Evolutionary conservation across 1,140 invertebrate species (phyloP).

Genomic region (Drosophila funebris): DNA sequence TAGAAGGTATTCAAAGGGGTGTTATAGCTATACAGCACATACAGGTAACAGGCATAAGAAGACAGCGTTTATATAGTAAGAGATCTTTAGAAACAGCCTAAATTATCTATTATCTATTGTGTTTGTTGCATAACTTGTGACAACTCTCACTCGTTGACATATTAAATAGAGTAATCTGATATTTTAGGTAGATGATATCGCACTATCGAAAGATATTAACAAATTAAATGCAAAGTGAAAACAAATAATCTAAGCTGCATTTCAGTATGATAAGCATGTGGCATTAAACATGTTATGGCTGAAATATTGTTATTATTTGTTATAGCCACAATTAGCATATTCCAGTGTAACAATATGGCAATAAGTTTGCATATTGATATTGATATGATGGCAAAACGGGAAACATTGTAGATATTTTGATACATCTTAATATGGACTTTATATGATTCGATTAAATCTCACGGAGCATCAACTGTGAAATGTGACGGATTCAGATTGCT

Average conservation of each 20-base stretch:
- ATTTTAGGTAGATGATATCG: not conserved
- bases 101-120: too few relatives aligned
- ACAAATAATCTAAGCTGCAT: not conserved
- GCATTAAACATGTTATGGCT: not conserved
- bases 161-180: not conserved
- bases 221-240: not conserved
- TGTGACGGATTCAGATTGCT: not conserved
- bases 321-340: conserved; percentile 2
- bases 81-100: not conserved
- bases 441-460: not conserved
- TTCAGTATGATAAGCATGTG: not conserved
- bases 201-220: not conserved
- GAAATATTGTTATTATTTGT: not conserved
- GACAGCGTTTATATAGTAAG: not conserved
- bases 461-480: conserved; percentile 1
- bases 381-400: conserved; percentile 4
- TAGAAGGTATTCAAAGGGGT: not conserved
- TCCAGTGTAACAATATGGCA: not conserved
- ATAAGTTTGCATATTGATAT: conserved; percentile 6
- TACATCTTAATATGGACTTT: not conserved
- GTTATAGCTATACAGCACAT: too few relatives aligned
- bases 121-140: too few relatives aligned
- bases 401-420: not conserved
- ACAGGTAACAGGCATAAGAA: not conserved
- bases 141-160: too few relatives aligned